Evolutionary conservation across 2,797 vertebrate genomes (phyloP).

Genomic region (Sibirionetta formosa): DNA sequence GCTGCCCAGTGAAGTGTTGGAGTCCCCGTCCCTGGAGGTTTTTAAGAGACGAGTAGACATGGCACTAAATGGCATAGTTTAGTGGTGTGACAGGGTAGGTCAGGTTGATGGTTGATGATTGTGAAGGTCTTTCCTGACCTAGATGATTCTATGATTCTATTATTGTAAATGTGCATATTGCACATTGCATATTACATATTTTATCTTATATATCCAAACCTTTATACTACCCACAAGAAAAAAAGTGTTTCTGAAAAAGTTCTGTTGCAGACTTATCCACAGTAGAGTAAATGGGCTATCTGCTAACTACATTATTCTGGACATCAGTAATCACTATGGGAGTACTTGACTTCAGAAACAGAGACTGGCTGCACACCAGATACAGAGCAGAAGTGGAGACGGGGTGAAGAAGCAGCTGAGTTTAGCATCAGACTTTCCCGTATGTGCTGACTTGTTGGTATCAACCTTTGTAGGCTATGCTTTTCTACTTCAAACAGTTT

Average conservation of each 20-base stretch:
- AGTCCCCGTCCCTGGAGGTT: too few species aligned
- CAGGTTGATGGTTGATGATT: background rate
- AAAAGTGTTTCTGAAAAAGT: background rate
- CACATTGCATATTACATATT: background rate
- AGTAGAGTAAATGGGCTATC: slow-evolving; percentile 40
- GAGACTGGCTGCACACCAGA: slow-evolving; percentile 54
- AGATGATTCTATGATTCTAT: too few species aligned
- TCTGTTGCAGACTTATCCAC: slow-evolving; percentile 16
- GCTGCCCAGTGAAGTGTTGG: too few species aligned
- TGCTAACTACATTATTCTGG: slow-evolving; percentile 65
- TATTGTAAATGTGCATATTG: background rate
- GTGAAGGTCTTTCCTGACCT: too few species aligned
- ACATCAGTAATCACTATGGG: slow-evolving; percentile 45
- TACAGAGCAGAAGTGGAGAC: background rate
- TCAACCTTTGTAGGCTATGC: slow-evolving; percentile 42
- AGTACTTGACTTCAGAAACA: slow-evolving; percentile 32
- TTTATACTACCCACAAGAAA: background rate
- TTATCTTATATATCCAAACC: background rate
- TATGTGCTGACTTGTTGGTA: slow-evolving; percentile 41
- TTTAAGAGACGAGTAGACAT: too few species aligned
- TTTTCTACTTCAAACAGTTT: slow-evolving; percentile 43
- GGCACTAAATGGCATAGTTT: too few species aligned
- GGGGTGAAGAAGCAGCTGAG: slow-evolving; percentile 42
- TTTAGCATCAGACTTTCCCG: slow-evolving; percentile 55
- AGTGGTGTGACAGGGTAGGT: background rate